phyloP scores from a whole-genome alignment of 2,888 invertebrate species.

The Dryadula phaetusa region DNA sequence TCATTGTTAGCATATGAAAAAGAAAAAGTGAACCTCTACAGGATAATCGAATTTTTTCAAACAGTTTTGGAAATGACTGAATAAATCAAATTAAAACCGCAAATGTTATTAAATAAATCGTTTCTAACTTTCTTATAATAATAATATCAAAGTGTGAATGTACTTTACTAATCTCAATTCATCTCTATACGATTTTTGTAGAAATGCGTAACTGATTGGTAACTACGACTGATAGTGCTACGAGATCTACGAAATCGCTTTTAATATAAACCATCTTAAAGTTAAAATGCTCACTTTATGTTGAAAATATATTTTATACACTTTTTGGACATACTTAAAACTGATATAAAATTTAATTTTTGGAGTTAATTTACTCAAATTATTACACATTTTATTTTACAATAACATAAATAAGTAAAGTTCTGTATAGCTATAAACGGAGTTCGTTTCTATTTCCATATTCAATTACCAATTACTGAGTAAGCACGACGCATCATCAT shows the following conservation, averaged over 20 bases:
- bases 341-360: too few relatives aligned
- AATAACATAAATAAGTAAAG: background rate
- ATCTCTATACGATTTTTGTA: background rate
- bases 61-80: too few relatives aligned
- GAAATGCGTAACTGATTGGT: background rate
- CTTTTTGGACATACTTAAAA: too few relatives aligned
- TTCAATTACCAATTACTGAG: constrained; percentile 34
- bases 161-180: background rate
- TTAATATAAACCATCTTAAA: too few relatives aligned
- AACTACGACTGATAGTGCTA: background rate
- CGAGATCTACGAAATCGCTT: background rate
- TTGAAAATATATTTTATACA: too few relatives aligned
- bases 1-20: too few relatives aligned
- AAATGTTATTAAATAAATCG: too few relatives aligned
- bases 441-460: constrained; percentile 17
- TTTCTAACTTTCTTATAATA: background rate
- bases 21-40: too few relatives aligned
- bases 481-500: constrained; percentile 36
- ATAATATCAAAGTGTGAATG: background rate
- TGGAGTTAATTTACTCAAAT: too few relatives aligned
- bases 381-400: background rate
- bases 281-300: too few relatives aligned
- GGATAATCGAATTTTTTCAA: background rate
- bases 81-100: too few relatives aligned
- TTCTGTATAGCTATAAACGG: background rate